These are phyloP conservation scores for Nasua narica DNA, from an alignment of 2,797 vertebrate genomes.

Conservation along the genomic window DNA sequence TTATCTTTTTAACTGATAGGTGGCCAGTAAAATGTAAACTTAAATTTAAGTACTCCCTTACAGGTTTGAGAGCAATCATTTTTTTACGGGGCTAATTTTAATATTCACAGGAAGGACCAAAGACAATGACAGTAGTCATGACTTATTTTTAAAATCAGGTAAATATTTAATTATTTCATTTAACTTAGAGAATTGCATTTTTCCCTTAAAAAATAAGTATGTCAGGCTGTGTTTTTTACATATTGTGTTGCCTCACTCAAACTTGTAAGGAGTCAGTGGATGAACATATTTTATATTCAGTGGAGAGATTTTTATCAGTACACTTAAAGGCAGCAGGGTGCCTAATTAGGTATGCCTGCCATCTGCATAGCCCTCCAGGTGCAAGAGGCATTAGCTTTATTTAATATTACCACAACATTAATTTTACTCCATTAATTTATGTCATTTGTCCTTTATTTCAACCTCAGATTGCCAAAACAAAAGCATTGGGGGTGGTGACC, in stretches of 20 bases:
- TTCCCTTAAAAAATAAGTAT: neutral
- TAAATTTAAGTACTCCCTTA: neutral
- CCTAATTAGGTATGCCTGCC: slow-evolving; percentile 59
- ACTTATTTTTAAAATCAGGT: neutral
- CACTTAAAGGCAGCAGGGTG: slow-evolving; percentile 53
- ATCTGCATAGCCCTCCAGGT: slow-evolving; percentile 62
- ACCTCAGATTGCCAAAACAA: neutral
- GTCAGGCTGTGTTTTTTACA: neutral
- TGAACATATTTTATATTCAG: slow-evolving; percentile 47
- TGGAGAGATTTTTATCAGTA: slow-evolving; percentile 53
- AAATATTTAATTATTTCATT: neutral
- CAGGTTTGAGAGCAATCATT: neutral
- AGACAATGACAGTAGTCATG: neutral
- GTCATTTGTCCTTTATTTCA: slow-evolving; percentile 61
- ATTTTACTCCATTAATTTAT: slow-evolving; percentile 53
- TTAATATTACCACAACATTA: slow-evolving; percentile 64
- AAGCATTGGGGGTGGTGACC: neutral
- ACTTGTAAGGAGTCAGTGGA: slow-evolving; percentile 31
- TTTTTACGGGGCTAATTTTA: neutral
- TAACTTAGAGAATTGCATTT: neutral
- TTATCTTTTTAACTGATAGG: neutral
- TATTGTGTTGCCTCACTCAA: neutral
- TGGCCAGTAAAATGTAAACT: neutral
- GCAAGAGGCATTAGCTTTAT: slow-evolving; percentile 36
- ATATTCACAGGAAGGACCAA: neutral